phyloP scores from a whole-genome alignment of 1,140 invertebrate species.

The Temnothorax longispinosus region DNA sequence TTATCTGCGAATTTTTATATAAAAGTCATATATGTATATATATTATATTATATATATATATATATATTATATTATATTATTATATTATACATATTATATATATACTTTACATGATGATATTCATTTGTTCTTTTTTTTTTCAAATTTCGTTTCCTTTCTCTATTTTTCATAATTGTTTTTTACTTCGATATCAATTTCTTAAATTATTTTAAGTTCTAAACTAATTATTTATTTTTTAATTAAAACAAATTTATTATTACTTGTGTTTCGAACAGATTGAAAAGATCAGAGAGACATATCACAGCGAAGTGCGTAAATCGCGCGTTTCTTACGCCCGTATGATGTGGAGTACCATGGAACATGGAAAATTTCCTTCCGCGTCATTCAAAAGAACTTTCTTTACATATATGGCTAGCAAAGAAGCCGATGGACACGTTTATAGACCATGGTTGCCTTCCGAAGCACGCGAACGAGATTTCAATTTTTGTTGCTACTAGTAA shows the following conservation, averaged over 20 bases:
- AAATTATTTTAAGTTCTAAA: too few relatives aligned
- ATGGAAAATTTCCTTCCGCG: slow-evolving; percentile 75
- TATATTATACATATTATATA: too few relatives aligned
- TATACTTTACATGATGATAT: too few relatives aligned
- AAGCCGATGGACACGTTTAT: slow-evolving; percentile 75
- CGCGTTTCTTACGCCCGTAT: slow-evolving; percentile 70
- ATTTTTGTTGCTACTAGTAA: not conserved
- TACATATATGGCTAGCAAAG: slow-evolving; percentile 78
- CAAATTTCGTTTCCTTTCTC: not conserved
- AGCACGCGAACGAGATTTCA: not conserved
- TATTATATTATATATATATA: too few relatives aligned
- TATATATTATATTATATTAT: too few relatives aligned
- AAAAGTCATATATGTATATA: not conserved
- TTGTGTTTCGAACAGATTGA: slow-evolving; percentile 69
- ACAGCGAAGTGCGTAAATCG: slow-evolving; percentile 72
- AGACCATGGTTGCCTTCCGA: slow-evolving; percentile 60
- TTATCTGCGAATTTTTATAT: not conserved
- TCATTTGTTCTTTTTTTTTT: not conserved
- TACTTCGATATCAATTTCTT: too few relatives aligned
- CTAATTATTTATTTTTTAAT: not conserved
- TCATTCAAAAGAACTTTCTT: slow-evolving; percentile 81
- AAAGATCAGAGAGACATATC: slow-evolving; percentile 69
- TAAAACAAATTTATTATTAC: not conserved
- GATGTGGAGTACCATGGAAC: slow-evolving; percentile 78
- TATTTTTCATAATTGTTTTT: not conserved